phyloP scores from a whole-genome alignment of 2,797 vertebrate genomes.

The Cyprinodon diabolis region DNA sequence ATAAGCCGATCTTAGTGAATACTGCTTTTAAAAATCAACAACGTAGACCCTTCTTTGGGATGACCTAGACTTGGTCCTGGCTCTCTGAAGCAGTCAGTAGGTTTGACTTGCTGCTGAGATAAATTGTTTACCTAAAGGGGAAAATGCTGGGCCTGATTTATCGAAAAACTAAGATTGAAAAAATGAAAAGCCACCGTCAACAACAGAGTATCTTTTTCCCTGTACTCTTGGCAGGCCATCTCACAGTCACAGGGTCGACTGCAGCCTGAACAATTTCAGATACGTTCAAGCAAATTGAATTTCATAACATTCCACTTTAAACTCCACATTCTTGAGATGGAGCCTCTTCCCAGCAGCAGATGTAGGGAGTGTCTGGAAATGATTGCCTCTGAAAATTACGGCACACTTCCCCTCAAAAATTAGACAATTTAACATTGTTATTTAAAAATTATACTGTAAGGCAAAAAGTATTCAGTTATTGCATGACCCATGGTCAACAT shows the following conservation, averaged over 20 bases:
- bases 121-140: conserved; percentile 41
- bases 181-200: conserved; percentile 37
- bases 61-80: conserved; percentile 35
- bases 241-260: conserved; percentile 52
- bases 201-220: conserved; percentile 43
- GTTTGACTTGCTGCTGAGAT: conserved; percentile 37
- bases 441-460: neutral
- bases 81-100: conserved; percentile 20
- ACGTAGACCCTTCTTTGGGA: conserved; percentile 28
- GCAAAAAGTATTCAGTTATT: neutral
- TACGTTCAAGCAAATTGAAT: conserved; percentile 58
- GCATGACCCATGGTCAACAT: conserved; percentile 4
- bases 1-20: conserved; percentile 31
- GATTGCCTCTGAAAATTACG: conserved; percentile 9
- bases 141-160: conserved; percentile 21
- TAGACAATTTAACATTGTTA: conserved; percentile 4
- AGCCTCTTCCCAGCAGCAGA: conserved; percentile 42
- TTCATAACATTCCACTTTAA: conserved; percentile 51
- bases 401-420: conserved; percentile 3
- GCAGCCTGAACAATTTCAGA: conserved; percentile 53
- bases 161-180: conserved; percentile 7
- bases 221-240: conserved; percentile 47
- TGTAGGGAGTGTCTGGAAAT: conserved; percentile 5
- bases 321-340: conserved; percentile 38
- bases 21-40: conserved; percentile 8